Evolutionary conservation across 2,888 invertebrate genomes (phyloP).

Genomic region (Torymus texanus): DNA sequence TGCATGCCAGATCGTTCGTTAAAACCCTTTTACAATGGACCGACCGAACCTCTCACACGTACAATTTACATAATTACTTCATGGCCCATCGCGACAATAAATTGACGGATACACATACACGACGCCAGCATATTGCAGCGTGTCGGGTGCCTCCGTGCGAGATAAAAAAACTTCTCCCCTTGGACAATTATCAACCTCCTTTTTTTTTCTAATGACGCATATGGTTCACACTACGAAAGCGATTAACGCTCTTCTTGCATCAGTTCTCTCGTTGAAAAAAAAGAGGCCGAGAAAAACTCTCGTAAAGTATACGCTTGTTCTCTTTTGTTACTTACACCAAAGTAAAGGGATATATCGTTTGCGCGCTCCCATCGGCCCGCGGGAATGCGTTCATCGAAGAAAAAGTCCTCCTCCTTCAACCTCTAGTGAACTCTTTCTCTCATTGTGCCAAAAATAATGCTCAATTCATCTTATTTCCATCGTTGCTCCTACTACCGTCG

Average conservation of each 20-base stretch:
- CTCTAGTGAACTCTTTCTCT: constrained; percentile 21
- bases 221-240: constrained; percentile 35
- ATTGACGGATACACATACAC: background rate
- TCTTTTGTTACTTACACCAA: too few relatives aligned
- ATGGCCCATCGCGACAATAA: constrained; percentile 9
- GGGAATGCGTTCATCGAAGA: too few relatives aligned
- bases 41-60: background rate
- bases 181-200: constrained; percentile 39
- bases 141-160: background rate
- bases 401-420: too few relatives aligned
- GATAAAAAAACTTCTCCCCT: constrained; percentile 16
- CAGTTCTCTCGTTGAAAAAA: background rate
- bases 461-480: constrained; percentile 48
- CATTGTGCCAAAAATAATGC: constrained; percentile 54
- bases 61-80: constrained; percentile 26
- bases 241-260: constrained; percentile 30
- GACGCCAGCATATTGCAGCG: background rate
- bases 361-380: too few relatives aligned
- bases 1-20: too few relatives aligned
- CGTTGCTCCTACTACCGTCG: background rate
- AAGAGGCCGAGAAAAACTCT: constrained; percentile 2
- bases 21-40: too few relatives aligned
- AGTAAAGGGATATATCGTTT: too few relatives aligned
- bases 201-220: constrained; percentile 39
- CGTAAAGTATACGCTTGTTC: constrained; percentile 14